A percentile compares a stretch with the other conserved stretches of the same genome.
These are phyloP conservation scores for Physocephala rufipes DNA, from an alignment of 2,888 invertebrate genomes.

Conservation along the genomic window DNA sequence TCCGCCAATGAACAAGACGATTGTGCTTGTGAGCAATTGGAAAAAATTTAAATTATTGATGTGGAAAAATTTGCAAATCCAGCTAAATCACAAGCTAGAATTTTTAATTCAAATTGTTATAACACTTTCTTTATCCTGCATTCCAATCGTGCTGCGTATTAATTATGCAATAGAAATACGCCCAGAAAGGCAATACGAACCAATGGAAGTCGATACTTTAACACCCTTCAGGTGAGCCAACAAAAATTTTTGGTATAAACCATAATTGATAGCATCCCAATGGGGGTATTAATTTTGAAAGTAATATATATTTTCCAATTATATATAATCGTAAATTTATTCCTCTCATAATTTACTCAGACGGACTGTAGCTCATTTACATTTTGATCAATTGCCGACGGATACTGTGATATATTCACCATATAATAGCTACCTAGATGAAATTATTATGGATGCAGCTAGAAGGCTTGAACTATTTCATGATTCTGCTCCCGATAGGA, in stretches of 20 bases:
- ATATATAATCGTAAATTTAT: too few species aligned
- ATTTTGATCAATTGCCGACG: neutral
- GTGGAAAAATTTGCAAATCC: constrained; percentile 14
- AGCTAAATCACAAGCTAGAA: constrained; percentile 1
- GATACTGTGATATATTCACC: neutral
- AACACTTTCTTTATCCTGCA: neutral
- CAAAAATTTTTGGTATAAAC: neutral
- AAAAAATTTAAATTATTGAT: constrained; percentile 2
- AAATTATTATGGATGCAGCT: neutral
- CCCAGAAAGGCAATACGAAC: neutral
- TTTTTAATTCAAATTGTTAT: neutral
- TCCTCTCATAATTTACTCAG: neutral
- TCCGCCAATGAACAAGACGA: too few species aligned
- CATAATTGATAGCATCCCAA: too few species aligned
- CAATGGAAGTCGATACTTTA: neutral
- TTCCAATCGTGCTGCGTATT: neutral
- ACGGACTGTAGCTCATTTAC: neutral
- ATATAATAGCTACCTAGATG: neutral
- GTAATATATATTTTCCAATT: too few species aligned
- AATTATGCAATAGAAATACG: neutral
- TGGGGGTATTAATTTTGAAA: too few species aligned
- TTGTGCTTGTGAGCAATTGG: neutral
- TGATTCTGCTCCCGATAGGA: neutral
- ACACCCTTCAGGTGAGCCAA: neutral
- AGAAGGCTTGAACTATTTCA: neutral